A percentile compares a stretch with the other conserved stretches of the same genome.
These are phyloP conservation scores for Torymus texanus DNA, from an alignment of 2,888 invertebrate species.

Conservation along the genomic window DNA sequence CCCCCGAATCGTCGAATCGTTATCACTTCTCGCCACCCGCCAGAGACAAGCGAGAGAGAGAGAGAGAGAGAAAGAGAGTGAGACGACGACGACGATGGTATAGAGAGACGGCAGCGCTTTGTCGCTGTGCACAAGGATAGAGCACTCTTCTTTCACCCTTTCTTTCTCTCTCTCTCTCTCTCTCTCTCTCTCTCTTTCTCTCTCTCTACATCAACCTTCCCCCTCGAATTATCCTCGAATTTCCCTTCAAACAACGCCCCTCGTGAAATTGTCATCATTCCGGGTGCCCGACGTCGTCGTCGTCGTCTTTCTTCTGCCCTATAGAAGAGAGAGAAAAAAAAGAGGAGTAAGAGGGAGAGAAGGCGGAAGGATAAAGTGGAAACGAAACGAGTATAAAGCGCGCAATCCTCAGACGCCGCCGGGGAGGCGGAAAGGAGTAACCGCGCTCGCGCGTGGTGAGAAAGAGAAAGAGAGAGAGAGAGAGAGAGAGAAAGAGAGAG, in stretches of 20 bases:
- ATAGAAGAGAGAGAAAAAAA: slow-evolving; percentile 27
- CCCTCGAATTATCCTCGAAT: slow-evolving; percentile 42
- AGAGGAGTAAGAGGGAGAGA: slow-evolving; percentile 29
- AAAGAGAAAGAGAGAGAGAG: too few species aligned
- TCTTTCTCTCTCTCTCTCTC: not conserved
- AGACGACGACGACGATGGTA: too few species aligned
- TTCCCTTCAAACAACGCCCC: slow-evolving; percentile 21
- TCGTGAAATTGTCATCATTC: slow-evolving; percentile 46
- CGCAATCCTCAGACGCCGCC: slow-evolving; percentile 31
- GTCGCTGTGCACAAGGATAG: too few species aligned
- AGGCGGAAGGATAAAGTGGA: slow-evolving; percentile 35
- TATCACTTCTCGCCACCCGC: not conserved
- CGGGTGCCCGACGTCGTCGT: not conserved
- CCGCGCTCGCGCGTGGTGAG: not conserved
- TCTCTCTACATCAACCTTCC: not conserved
- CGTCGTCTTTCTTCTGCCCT: slow-evolving; percentile 22
- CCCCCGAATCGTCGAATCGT: not conserved
- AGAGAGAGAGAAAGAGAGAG: too few species aligned
- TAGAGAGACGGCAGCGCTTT: too few species aligned
- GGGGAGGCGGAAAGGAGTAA: slow-evolving; percentile 22
- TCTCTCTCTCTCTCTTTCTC: too few species aligned
- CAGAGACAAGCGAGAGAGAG: too few species aligned
- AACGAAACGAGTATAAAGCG: slow-evolving; percentile 34
- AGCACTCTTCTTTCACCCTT: too few species aligned
- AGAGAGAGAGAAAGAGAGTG: too few species aligned